These are phyloP conservation scores for Trisateles emortualis DNA, from an alignment of 2,888 invertebrate species.

Conservation along the genomic window DNA sequence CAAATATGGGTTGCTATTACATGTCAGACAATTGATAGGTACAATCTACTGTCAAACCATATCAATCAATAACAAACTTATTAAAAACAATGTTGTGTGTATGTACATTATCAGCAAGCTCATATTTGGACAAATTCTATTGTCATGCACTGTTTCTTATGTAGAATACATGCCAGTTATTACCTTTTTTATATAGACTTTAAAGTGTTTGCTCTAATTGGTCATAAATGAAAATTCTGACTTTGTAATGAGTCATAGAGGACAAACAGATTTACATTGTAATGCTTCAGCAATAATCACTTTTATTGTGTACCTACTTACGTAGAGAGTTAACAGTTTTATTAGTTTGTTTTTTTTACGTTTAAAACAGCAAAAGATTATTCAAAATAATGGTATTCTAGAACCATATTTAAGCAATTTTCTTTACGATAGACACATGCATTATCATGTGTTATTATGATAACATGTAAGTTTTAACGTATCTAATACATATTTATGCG, in stretches of 20 bases:
- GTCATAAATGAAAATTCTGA: slow-evolving; percentile 4
- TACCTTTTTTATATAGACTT: background rate
- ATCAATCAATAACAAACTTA: too few relatives aligned
- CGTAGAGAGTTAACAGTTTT: background rate
- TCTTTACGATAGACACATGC: background rate
- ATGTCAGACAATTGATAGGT: too few relatives aligned
- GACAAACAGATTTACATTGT: background rate
- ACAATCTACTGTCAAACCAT: too few relatives aligned
- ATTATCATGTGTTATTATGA: background rate
- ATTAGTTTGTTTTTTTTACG: background rate
- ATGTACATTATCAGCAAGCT: background rate
- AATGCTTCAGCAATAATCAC: background rate
- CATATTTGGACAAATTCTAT: slow-evolving; percentile 1
- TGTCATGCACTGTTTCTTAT: slow-evolving; percentile 2
- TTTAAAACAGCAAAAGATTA: background rate
- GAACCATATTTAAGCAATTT: background rate
- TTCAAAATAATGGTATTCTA: background rate
- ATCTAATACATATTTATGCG: background rate
- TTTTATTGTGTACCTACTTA: background rate
- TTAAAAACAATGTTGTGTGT: too few relatives aligned
- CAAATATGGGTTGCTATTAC: too few relatives aligned
- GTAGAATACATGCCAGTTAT: background rate
- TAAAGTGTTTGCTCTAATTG: slow-evolving; percentile 5
- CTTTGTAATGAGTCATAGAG: slow-evolving; percentile 9
- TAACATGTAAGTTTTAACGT: background rate